A percentile compares a stretch with the other conserved stretches of the same genome.
Evolutionary conservation across 2,888 invertebrate genomes (phyloP).

Genomic region (Rosalia funebris): DNA sequence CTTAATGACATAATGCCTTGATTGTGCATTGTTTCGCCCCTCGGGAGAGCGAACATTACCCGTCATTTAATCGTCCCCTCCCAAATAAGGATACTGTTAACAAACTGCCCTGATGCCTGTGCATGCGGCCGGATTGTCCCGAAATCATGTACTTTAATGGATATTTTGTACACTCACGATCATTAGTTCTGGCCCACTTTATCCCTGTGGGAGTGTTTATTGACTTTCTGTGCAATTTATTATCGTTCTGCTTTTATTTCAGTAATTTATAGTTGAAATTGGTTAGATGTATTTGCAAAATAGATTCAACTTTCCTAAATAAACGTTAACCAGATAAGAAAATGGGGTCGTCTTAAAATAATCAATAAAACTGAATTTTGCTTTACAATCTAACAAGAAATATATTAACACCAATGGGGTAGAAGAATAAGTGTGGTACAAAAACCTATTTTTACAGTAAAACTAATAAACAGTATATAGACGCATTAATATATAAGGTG

Average conservation of each 20-base stretch:
- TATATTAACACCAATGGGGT: no score
- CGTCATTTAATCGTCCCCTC: conserved; percentile 61
- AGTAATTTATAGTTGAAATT: conserved; percentile 1
- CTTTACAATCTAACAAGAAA: no score
- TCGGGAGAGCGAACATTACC: conserved; percentile 58
- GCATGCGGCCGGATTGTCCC: conserved; percentile 36
- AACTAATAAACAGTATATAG: no score
- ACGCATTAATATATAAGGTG: no score
- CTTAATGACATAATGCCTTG: conserved; percentile 64
- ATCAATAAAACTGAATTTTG: no score
- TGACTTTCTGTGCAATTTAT: conserved; percentile 28
- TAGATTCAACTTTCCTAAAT: no score
- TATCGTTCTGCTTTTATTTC: conserved; percentile 13
- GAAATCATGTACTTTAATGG: conserved; percentile 38
- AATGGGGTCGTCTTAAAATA: no score
- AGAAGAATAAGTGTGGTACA: no score
- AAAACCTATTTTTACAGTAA: no score
- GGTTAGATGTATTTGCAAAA: no score
- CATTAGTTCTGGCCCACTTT: conserved; percentile 38
- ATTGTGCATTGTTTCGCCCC: conserved; percentile 64
- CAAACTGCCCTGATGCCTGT: conserved; percentile 55
- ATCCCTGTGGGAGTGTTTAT: conserved; percentile 41
- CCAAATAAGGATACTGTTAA: conserved; percentile 63
- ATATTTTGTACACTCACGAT: conserved; percentile 44
- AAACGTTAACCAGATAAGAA: no score